Evolutionary conservation across 2,113 vertebrate genomes (phyloP).

Genomic region (Pycnonotus jocosus): DNA sequence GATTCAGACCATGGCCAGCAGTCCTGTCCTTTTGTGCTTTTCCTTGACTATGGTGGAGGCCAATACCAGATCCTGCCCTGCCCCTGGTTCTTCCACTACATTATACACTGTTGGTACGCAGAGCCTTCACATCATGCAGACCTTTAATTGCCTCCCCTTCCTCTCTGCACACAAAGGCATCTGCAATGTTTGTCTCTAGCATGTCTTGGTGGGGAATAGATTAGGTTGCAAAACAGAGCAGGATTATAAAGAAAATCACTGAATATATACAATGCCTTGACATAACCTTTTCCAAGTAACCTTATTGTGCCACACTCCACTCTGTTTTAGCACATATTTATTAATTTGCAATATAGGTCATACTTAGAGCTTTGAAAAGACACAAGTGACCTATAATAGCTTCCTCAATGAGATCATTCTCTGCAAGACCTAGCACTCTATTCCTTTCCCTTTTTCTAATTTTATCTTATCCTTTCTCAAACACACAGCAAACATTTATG

Average conservation of each 20-base stretch:
- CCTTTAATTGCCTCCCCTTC: background rate
- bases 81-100: background rate
- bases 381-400: background rate
- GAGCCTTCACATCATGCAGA: background rate
- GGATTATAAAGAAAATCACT: background rate
- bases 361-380: background rate
- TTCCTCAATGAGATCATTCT: background rate
- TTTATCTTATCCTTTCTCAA: background rate
- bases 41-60: background rate
- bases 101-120: background rate
- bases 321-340: background rate
- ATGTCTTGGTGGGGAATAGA: background rate
- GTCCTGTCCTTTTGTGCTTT: background rate
- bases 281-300: background rate
- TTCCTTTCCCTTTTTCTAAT: background rate
- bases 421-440: background rate
- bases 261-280: background rate
- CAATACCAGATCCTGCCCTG: background rate
- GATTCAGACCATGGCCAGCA: no score
- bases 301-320: background rate
- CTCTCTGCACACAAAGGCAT: background rate
- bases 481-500: background rate
- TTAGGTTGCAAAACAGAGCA: background rate
- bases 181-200: background rate
- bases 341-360: background rate